Conservation (phyloP, 2,888 invertebrate genomes). For the Cephonodes hylas region DNA sequence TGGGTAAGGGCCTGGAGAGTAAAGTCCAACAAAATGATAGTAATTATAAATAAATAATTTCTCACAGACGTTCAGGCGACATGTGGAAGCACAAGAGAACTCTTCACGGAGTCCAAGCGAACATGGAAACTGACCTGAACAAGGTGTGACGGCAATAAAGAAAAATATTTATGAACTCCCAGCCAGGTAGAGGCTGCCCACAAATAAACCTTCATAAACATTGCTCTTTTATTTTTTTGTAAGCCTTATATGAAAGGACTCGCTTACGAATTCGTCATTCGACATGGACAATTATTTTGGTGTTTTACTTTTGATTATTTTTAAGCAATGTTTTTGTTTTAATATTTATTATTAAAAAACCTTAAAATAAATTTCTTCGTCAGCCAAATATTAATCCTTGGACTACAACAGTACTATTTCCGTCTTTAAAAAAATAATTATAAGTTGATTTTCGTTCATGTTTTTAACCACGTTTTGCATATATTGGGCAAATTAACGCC, state of each 20-base stretch:
- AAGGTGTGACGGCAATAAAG: constrained; percentile 21
- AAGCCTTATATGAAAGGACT: not conserved
- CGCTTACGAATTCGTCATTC: not conserved
- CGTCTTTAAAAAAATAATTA: too few relatives aligned
- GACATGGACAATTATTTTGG: not conserved
- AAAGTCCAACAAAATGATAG: not conserved
- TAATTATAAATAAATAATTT: not conserved
- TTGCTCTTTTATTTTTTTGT: not conserved
- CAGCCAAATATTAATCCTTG: too few relatives aligned
- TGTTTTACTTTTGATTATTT: not conserved
- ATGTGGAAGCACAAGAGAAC: constrained; percentile 78
- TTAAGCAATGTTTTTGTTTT: too few relatives aligned
- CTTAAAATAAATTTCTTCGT: too few relatives aligned
- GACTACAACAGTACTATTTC: too few relatives aligned
- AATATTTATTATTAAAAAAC: too few relatives aligned
- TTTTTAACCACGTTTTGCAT: too few relatives aligned
- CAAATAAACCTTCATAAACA: constrained; percentile 2
- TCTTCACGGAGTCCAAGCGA: constrained; percentile 59
- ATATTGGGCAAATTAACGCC: too few relatives aligned
- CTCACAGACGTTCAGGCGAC: constrained; percentile 66
- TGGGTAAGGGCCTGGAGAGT: too few relatives aligned
- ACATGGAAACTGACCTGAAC: constrained; percentile 27
- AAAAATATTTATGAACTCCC: not conserved
- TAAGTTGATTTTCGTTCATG: too few relatives aligned
- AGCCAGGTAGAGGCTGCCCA: not conserved